phyloP scores from a whole-genome alignment of 2,113 vertebrate species.

The Rhabdornis inornatus region DNA sequence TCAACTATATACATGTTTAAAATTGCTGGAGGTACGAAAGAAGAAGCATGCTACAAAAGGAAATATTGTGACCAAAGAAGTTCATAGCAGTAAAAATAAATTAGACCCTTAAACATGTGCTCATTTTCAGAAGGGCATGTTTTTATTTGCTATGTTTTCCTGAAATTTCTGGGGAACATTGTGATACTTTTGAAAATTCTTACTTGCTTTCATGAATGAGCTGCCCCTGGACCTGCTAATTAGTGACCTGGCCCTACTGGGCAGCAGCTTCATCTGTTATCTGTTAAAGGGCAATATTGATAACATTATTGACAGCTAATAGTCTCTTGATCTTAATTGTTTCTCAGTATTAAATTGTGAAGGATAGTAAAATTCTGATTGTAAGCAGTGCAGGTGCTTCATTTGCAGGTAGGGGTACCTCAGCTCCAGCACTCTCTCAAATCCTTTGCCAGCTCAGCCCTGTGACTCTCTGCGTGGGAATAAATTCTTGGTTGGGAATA shows the following conservation, averaged over 20 bases:
- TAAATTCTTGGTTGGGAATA: neutral
- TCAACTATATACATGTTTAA: neutral
- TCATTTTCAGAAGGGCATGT: neutral
- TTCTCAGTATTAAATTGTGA: neutral
- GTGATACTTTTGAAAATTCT: neutral
- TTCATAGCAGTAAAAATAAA: neutral
- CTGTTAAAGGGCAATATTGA: neutral
- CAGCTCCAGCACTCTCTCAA: accelerated
- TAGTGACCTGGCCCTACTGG: neutral
- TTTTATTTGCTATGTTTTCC: neutral
- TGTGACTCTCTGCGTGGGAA: neutral
- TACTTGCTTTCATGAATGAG: neutral
- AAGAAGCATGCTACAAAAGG: neutral
- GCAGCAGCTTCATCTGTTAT: neutral
- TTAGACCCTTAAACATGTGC: neutral
- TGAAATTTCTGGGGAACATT: neutral
- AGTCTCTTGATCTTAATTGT: neutral
- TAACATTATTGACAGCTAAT: neutral
- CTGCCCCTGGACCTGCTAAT: neutral
- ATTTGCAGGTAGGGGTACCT: neutral
- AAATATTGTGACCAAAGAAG: neutral
- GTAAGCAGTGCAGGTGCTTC: neutral
- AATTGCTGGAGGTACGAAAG: neutral
- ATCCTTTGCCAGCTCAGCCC: neutral
- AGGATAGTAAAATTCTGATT: neutral